phyloP scores from a whole-genome alignment of 2,888 invertebrate species.

The Ichneumon xanthorius region DNA sequence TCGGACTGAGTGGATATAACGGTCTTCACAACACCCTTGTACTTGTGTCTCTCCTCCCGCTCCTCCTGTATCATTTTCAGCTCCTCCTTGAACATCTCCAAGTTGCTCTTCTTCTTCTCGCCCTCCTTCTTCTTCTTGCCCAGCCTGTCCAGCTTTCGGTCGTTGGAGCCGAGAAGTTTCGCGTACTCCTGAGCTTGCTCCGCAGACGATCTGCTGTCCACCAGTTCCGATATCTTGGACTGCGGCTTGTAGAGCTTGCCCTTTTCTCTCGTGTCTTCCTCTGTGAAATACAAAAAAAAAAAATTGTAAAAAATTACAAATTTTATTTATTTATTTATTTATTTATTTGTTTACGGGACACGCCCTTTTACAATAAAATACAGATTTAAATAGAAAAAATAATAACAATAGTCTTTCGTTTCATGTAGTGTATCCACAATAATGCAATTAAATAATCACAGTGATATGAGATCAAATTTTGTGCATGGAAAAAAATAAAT shows the following conservation, averaged over 20 bases:
- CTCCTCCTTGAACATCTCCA: slow-evolving; percentile 99
- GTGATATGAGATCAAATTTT: too few species aligned
- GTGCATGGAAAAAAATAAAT: slow-evolving; percentile 7
- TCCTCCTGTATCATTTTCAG: slow-evolving; percentile 99
- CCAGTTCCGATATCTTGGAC: slow-evolving; percentile 89
- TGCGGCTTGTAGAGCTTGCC: slow-evolving; percentile 97
- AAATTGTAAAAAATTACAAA: neutral
- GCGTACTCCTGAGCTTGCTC: slow-evolving; percentile 91
- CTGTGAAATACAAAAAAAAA: slow-evolving; percentile 83
- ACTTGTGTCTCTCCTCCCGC: slow-evolving; percentile 97
- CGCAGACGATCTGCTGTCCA: slow-evolving; percentile 86
- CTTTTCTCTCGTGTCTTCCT: slow-evolving; percentile 95
- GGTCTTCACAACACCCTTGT: slow-evolving; percentile 90
- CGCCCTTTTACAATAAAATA: too few species aligned
- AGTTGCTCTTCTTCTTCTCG: slow-evolving; percentile 97
- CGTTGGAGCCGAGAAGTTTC: slow-evolving; percentile 87
- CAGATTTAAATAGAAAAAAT: too few species aligned
- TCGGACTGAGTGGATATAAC: slow-evolving; percentile 80
- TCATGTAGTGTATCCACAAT: too few species aligned
- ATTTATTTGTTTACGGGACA: too few species aligned
- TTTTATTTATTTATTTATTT: too few species aligned
- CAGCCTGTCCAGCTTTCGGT: slow-evolving; percentile 88
- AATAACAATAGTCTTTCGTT: too few species aligned
- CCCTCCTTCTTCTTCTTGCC: slow-evolving; percentile 90
- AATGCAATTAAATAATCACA: too few species aligned